These are phyloP conservation scores for Corythornis vintsioides DNA, from an alignment of 2,113 vertebrate genomes.

Conservation along the genomic window DNA sequence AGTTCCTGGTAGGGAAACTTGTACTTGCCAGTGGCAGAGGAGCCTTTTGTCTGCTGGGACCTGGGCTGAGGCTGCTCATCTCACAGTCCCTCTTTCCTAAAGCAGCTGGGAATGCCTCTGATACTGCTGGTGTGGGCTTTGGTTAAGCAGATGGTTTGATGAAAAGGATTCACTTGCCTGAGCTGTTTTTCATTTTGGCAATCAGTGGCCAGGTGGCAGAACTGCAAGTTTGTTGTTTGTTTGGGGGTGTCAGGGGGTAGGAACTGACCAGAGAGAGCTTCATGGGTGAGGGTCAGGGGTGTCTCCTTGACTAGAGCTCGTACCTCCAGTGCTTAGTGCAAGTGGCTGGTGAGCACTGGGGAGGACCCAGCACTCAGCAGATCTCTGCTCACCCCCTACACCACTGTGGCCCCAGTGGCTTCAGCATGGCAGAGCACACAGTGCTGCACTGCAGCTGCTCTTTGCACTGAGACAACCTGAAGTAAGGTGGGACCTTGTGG, in stretches of 20 bases:
- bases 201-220: not conserved
- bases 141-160: not conserved
- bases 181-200: not conserved
- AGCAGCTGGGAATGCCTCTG: not conserved
- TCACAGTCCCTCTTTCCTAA: rapidly evolving
- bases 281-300: not conserved
- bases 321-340: not conserved
- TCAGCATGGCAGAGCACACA: rapidly evolving
- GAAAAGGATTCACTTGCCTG: not conserved
- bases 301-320: not conserved
- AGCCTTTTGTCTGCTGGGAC: not conserved
- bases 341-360: rapidly evolving
- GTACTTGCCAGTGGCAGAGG: not conserved
- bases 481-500: rapidly evolving
- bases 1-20: not conserved
- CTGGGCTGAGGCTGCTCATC: not conserved
- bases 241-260: no score
- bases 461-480: no score
- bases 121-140: not conserved
- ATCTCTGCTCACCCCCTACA: no score
- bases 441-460: not conserved
- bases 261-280: not conserved
- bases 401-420: not conserved
- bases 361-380: not conserved
- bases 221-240: not conserved